These are phyloP conservation scores for Pampus argenteus DNA, from an alignment of 2,797 vertebrate species.

Conservation along the genomic window DNA sequence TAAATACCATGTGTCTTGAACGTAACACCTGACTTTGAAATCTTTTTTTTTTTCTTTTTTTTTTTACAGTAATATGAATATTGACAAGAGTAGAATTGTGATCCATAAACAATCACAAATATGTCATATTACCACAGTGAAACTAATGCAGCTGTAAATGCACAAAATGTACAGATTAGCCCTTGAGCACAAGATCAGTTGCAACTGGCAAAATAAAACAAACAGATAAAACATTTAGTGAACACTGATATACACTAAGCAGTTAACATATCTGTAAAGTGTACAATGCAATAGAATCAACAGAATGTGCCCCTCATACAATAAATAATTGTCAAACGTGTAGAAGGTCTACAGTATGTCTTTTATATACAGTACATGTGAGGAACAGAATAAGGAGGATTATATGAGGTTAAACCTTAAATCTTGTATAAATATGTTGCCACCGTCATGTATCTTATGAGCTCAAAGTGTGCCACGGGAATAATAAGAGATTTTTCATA, in stretches of 20 bases:
- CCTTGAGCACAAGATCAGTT: slow-evolving; percentile 69
- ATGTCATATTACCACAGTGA: slow-evolving; percentile 36
- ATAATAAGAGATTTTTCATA: neutral
- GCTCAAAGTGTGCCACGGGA: neutral
- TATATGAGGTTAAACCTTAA: slow-evolving; percentile 13
- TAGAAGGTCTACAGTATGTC: slow-evolving; percentile 35
- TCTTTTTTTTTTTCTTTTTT: neutral
- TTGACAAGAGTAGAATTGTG: slow-evolving; percentile 17
- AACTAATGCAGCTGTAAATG: slow-evolving; percentile 54
- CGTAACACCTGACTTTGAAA: slow-evolving; percentile 3
- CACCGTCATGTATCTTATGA: neutral
- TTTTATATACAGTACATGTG: slow-evolving; percentile 64
- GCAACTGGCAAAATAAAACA: slow-evolving; percentile 57
- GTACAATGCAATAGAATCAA: slow-evolving; percentile 36
- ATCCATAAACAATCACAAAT: slow-evolving; percentile 42
- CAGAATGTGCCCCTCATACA: slow-evolving; percentile 31
- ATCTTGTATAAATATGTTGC: neutral
- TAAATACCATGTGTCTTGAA: slow-evolving; percentile 13
- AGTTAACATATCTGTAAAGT: slow-evolving; percentile 54
- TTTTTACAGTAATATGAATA: slow-evolving; percentile 37
- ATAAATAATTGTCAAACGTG: slow-evolving; percentile 39
- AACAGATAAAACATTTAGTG: slow-evolving; percentile 48
- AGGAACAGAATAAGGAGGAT: slow-evolving; percentile 32
- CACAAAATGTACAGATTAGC: slow-evolving; percentile 68
- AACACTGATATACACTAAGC: slow-evolving; percentile 50